These are phyloP conservation scores for Amorpha juglandis DNA, from an alignment of 2,888 invertebrate species.

Conservation along the genomic window DNA sequence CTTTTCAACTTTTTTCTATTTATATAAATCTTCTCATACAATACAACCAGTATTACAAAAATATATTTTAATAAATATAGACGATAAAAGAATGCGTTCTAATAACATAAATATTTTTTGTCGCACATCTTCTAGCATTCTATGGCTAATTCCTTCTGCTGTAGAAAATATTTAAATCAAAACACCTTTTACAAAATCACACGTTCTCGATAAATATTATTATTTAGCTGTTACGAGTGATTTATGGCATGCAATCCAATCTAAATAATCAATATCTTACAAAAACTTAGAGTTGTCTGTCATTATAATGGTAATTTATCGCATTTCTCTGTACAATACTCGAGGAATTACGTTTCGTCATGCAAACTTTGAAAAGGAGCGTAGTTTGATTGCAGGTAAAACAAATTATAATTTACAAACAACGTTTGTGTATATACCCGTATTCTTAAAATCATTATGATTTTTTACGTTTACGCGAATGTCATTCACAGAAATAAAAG, in stretches of 20 bases:
- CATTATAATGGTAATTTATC: slow-evolving; percentile 7
- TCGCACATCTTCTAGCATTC: background rate
- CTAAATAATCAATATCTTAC: background rate
- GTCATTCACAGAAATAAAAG: too few relatives aligned
- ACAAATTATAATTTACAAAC: too few relatives aligned
- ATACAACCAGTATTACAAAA: too few relatives aligned
- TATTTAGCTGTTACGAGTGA: background rate
- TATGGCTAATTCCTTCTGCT: background rate
- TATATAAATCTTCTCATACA: too few relatives aligned
- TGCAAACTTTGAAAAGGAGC: background rate
- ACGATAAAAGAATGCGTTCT: too few relatives aligned
- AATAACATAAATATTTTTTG: too few relatives aligned
- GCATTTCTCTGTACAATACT: slow-evolving; percentile 5
- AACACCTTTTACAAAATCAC: background rate
- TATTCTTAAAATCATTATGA: too few relatives aligned
- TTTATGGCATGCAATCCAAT: slow-evolving; percentile 5
- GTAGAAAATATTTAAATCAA: background rate
- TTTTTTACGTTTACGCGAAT: too few relatives aligned
- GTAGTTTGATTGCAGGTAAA: background rate
- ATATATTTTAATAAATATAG: too few relatives aligned
- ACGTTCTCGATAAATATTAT: background rate
- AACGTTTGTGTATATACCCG: too few relatives aligned
- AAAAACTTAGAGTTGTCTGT: background rate
- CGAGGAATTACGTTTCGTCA: background rate
- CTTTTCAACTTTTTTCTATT: too few relatives aligned